Evolutionary conservation across 2,888 invertebrate genomes (phyloP), one percentile per base, ranked within the genome.

Genomic region (Asteroscopus sphinx): DNA sequence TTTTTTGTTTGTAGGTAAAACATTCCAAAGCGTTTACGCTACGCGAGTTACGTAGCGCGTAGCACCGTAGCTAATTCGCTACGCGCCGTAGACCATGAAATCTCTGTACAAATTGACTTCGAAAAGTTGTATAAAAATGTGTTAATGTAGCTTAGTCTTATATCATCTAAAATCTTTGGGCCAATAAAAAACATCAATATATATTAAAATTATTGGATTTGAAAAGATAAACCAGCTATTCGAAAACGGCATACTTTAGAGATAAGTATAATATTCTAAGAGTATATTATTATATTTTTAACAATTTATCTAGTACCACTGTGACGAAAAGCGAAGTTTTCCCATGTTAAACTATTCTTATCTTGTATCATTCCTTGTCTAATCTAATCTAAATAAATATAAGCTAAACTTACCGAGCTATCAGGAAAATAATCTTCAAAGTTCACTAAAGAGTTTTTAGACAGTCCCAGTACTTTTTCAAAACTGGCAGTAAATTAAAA

Each of bases 11-110:
- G 35, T 42, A 52, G 42, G 53, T 46, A 47, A 57, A 53, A 51
- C 11, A 8, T 26, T 32, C 15, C 33, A 32, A 47, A 36, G 45
- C 48, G 55, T 37, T 36, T 17, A 30, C n/a, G 66, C 67, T 69
- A 64, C 68, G 60, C 46, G 40, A 55, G n/a, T 45, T 13, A 8
- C 53, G 64, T 72, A 77, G 76, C 76, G 46, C 70, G 75, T 77
- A 78, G 70, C 67, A 54, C 57, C 69, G 80, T 79, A 77, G 77
- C 73, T 21, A 64, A 65, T 68, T 69, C 48, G 78, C 80, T 86
- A 82, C 83, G 83, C 73, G 67, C 47, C 79, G 81, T 83, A 79
- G 81, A 76, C 73, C 76, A 57, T 76, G 69, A 76, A 79, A 79
- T 75, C 57, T 8, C 37, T 13, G 32, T 42, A 54, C 26, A 51